phyloP scores from a whole-genome alignment of 2,888 invertebrate species.

The Leptopterna dolabrata region DNA sequence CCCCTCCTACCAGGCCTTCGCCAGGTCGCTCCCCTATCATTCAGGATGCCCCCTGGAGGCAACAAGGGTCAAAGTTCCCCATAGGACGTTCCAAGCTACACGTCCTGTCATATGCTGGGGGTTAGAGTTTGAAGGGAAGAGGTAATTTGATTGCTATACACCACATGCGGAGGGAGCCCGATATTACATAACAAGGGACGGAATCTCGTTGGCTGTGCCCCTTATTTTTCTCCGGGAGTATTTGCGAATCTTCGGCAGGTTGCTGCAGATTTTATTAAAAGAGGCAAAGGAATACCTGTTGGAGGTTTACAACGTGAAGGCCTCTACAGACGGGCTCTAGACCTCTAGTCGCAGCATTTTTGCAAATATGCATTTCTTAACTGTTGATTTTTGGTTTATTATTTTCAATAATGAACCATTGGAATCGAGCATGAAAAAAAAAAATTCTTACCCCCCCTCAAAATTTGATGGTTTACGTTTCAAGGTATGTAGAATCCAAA shows the following conservation, averaged over 20 bases:
- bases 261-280: constrained; percentile 10
- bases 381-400: no score
- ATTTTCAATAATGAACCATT: no score
- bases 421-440: no score
- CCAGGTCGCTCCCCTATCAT: constrained; percentile 25
- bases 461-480: no score
- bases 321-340: no score
- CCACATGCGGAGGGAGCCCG: constrained; percentile 22
- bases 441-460: no score
- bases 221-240: background rate
- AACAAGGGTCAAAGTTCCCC: constrained; percentile 22
- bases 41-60: background rate
- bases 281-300: background rate
- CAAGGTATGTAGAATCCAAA: no score
- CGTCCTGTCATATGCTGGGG: constrained; percentile 43
- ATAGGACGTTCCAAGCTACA: constrained; percentile 24
- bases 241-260: constrained; percentile 47
- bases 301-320: no score
- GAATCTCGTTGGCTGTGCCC: constrained; percentile 34
- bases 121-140: constrained; percentile 33
- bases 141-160: constrained; percentile 53
- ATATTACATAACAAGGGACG: constrained; percentile 52
- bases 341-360: no score
- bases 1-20: constrained; percentile 17
- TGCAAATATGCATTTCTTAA: no score